These are phyloP conservation scores for Nephrotoma appendiculata DNA, from an alignment of 2,888 invertebrate genomes.

Conservation along the genomic window DNA sequence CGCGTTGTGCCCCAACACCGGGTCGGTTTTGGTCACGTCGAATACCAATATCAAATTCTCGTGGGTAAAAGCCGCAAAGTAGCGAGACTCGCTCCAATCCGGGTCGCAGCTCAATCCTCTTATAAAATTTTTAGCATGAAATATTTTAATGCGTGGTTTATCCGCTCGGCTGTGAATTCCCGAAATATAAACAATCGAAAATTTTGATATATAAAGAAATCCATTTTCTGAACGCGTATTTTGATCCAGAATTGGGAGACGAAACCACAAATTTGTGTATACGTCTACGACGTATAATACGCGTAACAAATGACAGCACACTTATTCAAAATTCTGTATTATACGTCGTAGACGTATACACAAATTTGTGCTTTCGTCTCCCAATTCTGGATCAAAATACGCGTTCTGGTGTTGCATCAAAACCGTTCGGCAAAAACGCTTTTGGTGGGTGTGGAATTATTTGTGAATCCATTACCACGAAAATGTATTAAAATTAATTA, in stretches of 20 bases:
- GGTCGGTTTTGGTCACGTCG: conserved; percentile 24
- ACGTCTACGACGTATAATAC: no score
- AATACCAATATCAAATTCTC: conserved; percentile 28
- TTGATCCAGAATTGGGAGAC: no score
- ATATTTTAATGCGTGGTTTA: conserved; percentile 20
- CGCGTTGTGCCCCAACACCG: conserved; percentile 27
- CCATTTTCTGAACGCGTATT: no score
- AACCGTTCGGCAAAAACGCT: conserved; percentile 19
- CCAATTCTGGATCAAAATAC: no score
- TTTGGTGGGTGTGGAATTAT: conserved; percentile 21
- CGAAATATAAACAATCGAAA: conserved; percentile 26
- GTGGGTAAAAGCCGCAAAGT: conserved; percentile 25
- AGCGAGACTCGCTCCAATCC: conserved; percentile 20
- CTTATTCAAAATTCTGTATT: no score
- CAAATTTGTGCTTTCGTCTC: no score
- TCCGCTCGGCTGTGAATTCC: conserved; percentile 13
- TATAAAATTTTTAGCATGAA: conserved; percentile 22
- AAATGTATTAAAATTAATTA: neutral
- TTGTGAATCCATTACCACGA: neutral
- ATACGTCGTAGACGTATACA: no score
- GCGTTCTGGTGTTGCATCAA: conserved; percentile 25
- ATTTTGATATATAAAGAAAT: conserved; percentile 25
- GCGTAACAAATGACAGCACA: no score
- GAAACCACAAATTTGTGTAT: no score
- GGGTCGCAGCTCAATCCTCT: conserved; percentile 27